Base-by-base conservation (phyloP, 92 coral and sea anemone genomes). In the Siderastrea siderea region DNA sequence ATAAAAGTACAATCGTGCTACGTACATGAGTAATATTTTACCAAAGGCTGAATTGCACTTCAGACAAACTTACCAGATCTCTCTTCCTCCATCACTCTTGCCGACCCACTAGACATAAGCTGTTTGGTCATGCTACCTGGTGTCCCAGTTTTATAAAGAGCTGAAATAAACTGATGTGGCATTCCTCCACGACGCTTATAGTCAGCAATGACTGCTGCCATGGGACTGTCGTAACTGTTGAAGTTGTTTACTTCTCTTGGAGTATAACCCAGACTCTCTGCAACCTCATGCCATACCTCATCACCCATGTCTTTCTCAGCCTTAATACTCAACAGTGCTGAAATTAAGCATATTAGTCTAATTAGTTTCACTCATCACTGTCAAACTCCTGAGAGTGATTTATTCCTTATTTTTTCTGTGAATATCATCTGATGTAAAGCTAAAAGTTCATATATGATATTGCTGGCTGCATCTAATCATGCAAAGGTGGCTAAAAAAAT, bases 261-360 rank as follows among this genome's bases (percentile, higher is more conserved):
- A 9, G 97, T 95, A 92, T 97, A 97, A 70, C 99, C 97, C 80
- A 97, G 77, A 68, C 80, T 89, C 6, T 94, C 89, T 1, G 99
- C 99, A 14, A 97, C 81, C 14, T 97, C 99, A 50, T 95, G 96
- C 99, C 99, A 97, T 14, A 95, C 96, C 48, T 94, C 97, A 87
- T 97, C 99, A 0, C 98, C 99, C 95, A 97, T 91, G 83, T 97
- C 99, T 26, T 92, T 95, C 65, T 97, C 97, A 5, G 97, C 83
- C 71, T 95, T 86, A 52, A 97, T 97, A 75, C 96, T 97, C 45
- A 97, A 81, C 74, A 97, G 78, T 4, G 89, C 99, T 92, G 85
- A 49, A 65, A 83, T 19, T 5, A 66, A 87, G 71, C 43, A 59
- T 2, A 51, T 7, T 5, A 55, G 12, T 72, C 54, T 7, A 16